A percentile compares a stretch with the other conserved stretches of the same genome.
These are phyloP conservation scores for Pammene aurita DNA, from an alignment of 2,888 invertebrate species.

Conservation along the genomic window DNA sequence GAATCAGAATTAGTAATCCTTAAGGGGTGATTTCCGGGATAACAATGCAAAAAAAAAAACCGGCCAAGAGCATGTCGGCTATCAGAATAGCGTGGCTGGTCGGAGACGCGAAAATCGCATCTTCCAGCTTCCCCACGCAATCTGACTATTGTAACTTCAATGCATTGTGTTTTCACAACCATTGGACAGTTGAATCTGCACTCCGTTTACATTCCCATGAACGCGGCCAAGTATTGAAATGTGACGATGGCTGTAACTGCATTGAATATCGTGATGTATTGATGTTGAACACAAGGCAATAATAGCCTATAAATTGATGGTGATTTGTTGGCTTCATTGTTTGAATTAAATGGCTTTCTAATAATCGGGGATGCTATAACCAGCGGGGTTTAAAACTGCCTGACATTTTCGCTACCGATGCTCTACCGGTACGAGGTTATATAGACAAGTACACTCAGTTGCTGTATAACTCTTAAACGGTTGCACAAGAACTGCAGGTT, in stretches of 20 bases:
- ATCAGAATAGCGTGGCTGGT: not conserved
- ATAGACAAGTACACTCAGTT: too few species aligned
- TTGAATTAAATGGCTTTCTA: constrained; percentile 26
- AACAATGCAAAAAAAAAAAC: too few species aligned
- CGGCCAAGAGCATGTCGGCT: too few species aligned
- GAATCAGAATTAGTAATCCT: too few species aligned
- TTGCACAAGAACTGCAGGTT: too few species aligned
- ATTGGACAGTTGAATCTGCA: constrained; percentile 32
- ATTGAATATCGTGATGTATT: constrained; percentile 35
- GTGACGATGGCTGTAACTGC: constrained; percentile 25
- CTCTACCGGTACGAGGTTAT: not conserved
- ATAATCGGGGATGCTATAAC: constrained; percentile 20
- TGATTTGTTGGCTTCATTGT: constrained; percentile 29
- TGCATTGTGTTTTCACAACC: constrained; percentile 32
- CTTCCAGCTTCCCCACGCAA: constrained; percentile 40
- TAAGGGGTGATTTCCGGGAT: too few species aligned
- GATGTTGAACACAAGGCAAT: constrained; percentile 28
- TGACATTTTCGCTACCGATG: not conserved
- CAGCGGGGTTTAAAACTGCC: constrained; percentile 11
- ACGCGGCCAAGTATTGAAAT: constrained; percentile 33
- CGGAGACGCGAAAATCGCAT: constrained; percentile 47
- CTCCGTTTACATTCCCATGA: constrained; percentile 26
- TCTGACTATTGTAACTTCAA: constrained; percentile 18
- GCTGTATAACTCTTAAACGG: too few species aligned
- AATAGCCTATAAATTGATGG: constrained; percentile 33